phyloP scores from a whole-genome alignment of 23 tunicate genomes.

The Halocynthia aurantium region DNA sequence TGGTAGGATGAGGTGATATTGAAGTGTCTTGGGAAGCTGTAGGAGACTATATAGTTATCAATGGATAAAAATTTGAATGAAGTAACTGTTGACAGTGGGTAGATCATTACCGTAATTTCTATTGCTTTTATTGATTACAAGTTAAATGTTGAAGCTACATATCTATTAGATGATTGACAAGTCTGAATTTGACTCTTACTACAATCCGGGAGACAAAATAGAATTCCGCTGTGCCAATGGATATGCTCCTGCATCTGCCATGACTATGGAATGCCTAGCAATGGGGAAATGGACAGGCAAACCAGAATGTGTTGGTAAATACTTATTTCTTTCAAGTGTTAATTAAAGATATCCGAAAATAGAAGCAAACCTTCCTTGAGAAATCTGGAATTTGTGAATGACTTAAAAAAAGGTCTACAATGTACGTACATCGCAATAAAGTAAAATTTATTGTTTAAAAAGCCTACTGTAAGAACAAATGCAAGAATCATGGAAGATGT shows the following conservation, averaged over 20 bases:
- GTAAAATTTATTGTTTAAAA: conserved; percentile 13
- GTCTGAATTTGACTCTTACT: conserved; percentile 12
- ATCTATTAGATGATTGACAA: conserved; percentile 21
- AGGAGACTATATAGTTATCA: too few species aligned
- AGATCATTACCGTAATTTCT: too few species aligned
- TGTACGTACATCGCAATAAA: background rate
- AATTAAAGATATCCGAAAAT: background rate
- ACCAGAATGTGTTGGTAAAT: conserved; percentile 61
- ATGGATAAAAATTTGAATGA: too few species aligned
- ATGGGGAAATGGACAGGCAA: conserved; percentile 46
- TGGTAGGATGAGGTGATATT: too few species aligned
- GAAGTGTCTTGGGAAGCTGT: too few species aligned
- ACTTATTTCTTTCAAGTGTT: background rate
- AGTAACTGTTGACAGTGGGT: too few species aligned
- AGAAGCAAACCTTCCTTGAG: background rate
- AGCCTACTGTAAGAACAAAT: conserved; percentile 52
- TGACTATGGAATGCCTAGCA: conserved; percentile 31
- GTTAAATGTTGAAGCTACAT: background rate
- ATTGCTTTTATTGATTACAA: too few species aligned
- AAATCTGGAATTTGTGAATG: background rate
- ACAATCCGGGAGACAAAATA: conserved; percentile 39
- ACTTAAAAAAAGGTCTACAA: background rate
- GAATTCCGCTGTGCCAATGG: conserved; percentile 53
- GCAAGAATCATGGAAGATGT: conserved; percentile 66
- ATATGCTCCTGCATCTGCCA: conserved; percentile 23